phyloP scores from a whole-genome alignment of 2,113 vertebrate species.

The Phalacrocorax pelagicus region DNA sequence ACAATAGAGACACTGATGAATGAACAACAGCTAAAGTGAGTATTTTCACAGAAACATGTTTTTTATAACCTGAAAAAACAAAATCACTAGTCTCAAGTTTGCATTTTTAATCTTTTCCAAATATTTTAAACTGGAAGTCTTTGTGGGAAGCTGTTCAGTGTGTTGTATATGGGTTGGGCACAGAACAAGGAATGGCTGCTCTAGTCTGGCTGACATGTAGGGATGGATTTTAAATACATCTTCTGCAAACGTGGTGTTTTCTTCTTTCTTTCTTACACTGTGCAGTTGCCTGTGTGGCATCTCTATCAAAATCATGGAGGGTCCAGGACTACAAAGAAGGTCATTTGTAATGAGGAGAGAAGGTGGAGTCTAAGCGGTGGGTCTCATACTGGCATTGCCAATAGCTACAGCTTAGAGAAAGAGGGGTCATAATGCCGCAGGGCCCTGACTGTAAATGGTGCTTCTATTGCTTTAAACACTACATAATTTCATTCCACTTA shows the following conservation, averaged over 20 bases:
- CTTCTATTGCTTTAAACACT: constrained; percentile 15
- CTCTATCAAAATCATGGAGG: not conserved
- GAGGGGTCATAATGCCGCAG: not conserved
- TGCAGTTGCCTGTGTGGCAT: not conserved
- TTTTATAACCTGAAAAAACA: not conserved
- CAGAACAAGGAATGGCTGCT: not conserved
- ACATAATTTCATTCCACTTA: constrained; percentile 39
- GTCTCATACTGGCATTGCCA: not conserved
- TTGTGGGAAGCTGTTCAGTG: not conserved
- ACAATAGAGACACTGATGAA: not conserved
- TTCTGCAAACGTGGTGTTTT: not conserved
- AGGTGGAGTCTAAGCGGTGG: not conserved
- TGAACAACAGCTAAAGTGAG: not conserved
- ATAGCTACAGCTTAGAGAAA: not conserved
- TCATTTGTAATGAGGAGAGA: not conserved
- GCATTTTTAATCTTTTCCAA: not conserved
- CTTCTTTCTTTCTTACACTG: not conserved
- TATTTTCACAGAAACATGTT: not conserved
- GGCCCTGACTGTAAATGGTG: not conserved
- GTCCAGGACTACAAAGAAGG: not conserved
- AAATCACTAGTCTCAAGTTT: not conserved
- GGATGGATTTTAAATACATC: not conserved
- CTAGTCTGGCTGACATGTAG: not conserved
- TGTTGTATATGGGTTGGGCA: not conserved
- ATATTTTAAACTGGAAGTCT: not conserved